These are phyloP conservation scores for Heliothis virescens DNA, from an alignment of 1,140 invertebrate species.

Conservation along the genomic window DNA sequence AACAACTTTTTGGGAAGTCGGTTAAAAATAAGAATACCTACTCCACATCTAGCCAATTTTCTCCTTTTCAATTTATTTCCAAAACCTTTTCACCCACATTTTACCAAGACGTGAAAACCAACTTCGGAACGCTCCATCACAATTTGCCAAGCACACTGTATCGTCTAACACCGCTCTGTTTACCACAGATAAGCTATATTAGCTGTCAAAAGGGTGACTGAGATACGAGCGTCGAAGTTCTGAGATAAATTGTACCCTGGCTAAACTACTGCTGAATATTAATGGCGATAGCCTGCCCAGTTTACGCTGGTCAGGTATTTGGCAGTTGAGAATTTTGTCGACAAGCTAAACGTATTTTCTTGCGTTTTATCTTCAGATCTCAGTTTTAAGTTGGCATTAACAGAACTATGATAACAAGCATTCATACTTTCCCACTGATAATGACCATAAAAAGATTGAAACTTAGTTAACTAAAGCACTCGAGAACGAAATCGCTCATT, in stretches of 20 bases:
- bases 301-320: not conserved
- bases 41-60: no score
- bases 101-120: not conserved
- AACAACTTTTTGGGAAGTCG: no score
- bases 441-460: no score
- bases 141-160: not conserved
- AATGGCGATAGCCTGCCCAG: not conserved
- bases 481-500: no score
- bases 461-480: no score
- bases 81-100: not conserved
- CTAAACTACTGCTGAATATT: slow-evolving; percentile 3
- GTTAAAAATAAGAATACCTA: no score
- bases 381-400: no score
- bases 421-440: no score
- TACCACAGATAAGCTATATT: slow-evolving; percentile 24
- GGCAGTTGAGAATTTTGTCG: not conserved
- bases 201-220: slow-evolving; percentile 38
- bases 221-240: slow-evolving; percentile 14
- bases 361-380: no score
- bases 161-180: slow-evolving; percentile 3
- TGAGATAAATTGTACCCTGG: slow-evolving; percentile 9
- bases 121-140: not conserved
- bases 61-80: not conserved
- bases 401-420: no score
- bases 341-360: no score